Conservation (phyloP, 2,888 invertebrate genomes). For the Conistra vaccinii region DNA sequence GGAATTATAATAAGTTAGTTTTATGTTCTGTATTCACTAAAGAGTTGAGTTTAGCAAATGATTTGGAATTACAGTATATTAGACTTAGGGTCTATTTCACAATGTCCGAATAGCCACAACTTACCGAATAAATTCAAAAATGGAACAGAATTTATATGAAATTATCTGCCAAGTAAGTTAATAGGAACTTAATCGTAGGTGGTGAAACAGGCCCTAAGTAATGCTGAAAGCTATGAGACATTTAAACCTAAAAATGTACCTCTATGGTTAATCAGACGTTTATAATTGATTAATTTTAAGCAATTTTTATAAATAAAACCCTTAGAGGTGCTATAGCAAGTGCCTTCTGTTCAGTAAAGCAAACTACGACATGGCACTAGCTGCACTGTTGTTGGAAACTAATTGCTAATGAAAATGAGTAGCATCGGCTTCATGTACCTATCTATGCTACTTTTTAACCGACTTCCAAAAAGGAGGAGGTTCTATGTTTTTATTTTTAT, state of each 20-base stretch:
- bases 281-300: neutral
- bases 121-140: too few relatives aligned
- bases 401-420: neutral
- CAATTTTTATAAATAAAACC: neutral
- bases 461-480: too few relatives aligned
- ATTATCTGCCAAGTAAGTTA: too few relatives aligned
- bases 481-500: too few relatives aligned
- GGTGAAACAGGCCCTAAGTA: too few relatives aligned
- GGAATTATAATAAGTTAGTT: conserved; percentile 34
- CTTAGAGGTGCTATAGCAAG: neutral
- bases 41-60: neutral
- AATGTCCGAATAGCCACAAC: too few relatives aligned
- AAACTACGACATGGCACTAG: neutral
- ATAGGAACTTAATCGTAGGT: too few relatives aligned
- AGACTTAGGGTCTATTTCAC: neutral
- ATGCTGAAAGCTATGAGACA: neutral
- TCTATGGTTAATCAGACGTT: neutral
- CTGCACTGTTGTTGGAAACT: neutral
- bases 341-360: neutral
- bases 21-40: conserved; percentile 11
- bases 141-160: too few relatives aligned
- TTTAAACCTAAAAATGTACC: neutral
- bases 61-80: neutral
- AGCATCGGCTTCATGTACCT: neutral
- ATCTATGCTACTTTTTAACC: too few relatives aligned